Percentiles rank a stretch among this genome's conserved stretches.
Conservation (phyloP, 1,140 invertebrate species). For the Polypedilum vanderplanki region DNA sequence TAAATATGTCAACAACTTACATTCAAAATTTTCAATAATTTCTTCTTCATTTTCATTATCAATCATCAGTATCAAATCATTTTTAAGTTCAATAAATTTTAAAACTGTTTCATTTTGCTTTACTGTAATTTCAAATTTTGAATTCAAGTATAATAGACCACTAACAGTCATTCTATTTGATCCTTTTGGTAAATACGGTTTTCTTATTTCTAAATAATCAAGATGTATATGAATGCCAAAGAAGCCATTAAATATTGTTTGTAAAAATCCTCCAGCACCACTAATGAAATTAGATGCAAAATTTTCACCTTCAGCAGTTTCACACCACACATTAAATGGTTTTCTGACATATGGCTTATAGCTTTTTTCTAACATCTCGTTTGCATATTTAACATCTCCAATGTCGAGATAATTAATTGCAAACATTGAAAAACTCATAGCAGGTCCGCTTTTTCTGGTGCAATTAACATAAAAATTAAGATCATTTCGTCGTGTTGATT, state of each 20-base stretch:
- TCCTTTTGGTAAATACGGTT: slow-evolving; percentile 43
- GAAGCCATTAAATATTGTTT: slow-evolving; percentile 49
- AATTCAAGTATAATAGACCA: slow-evolving; percentile 34
- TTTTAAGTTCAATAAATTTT: background rate
- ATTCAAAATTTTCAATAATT: background rate
- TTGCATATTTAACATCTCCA: slow-evolving; percentile 41
- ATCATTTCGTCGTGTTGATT: slow-evolving; percentile 48
- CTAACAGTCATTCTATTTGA: slow-evolving; percentile 41
- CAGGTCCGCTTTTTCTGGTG: slow-evolving; percentile 47
- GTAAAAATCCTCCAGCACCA: slow-evolving; percentile 52
- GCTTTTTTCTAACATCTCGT: slow-evolving; percentile 46
- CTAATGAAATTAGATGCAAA: slow-evolving; percentile 52
- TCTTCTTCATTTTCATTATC: background rate
- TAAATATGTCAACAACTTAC: too few relatives aligned
- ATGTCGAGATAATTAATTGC: slow-evolving; percentile 46
- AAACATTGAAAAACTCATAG: slow-evolving; percentile 55
- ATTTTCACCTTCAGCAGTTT: slow-evolving; percentile 44
- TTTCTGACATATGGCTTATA: slow-evolving; percentile 49
- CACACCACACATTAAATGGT: slow-evolving; percentile 52
- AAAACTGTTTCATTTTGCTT: background rate
- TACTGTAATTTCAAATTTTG: background rate
- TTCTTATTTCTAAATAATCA: slow-evolving; percentile 41
- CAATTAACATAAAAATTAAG: slow-evolving; percentile 48
- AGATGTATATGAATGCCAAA: slow-evolving; percentile 47
- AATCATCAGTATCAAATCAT: background rate